These are phyloP conservation scores for Sycophila sp. DNA, from an alignment of 1,140 invertebrate genomes.

Conservation along the genomic window DNA sequence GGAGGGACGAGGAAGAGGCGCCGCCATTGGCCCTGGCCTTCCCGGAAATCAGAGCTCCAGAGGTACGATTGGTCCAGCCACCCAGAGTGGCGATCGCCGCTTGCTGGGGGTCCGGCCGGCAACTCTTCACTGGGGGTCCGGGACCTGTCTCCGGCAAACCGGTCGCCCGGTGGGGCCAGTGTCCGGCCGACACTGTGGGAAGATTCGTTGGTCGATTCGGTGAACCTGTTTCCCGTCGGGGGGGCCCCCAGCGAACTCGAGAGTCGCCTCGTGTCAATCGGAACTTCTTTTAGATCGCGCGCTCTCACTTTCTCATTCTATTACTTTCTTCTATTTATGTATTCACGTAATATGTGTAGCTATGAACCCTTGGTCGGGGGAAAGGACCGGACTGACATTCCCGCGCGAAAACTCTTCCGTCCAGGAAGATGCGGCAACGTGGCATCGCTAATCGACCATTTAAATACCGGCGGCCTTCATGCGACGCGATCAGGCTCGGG, in stretches of 20 bases:
- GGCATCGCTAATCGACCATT: slow-evolving; percentile 45
- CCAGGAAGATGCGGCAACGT: slow-evolving; percentile 30
- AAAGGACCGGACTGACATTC: too few relatives aligned
- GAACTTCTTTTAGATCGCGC: too few relatives aligned
- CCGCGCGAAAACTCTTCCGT: slow-evolving; percentile 4
- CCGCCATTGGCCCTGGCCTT: slow-evolving; percentile 32
- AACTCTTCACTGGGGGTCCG: slow-evolving; percentile 49
- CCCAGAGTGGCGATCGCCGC: slow-evolving; percentile 2
- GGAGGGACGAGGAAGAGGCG: background rate
- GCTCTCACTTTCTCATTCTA: background rate
- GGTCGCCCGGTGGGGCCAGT: slow-evolving; percentile 35
- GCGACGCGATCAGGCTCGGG: background rate
- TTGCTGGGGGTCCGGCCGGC: slow-evolving; percentile 44
- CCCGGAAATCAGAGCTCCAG: slow-evolving; percentile 44
- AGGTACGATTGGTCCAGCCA: slow-evolving; percentile 1
- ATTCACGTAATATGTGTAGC: too few relatives aligned
- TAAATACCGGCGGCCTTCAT: slow-evolving; percentile 39
- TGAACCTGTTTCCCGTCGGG: slow-evolving; percentile 45
- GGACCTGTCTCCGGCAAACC: slow-evolving; percentile 36
- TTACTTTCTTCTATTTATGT: background rate
- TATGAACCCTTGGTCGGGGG: too few relatives aligned
- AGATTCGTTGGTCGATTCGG: slow-evolving; percentile 59
- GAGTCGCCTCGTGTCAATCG: slow-evolving; percentile 4
- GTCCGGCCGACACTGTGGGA: slow-evolving; percentile 59
- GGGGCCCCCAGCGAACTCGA: slow-evolving; percentile 43